phyloP scores from a whole-genome alignment of 2,113 vertebrate species.

The Fregata magnificens region DNA sequence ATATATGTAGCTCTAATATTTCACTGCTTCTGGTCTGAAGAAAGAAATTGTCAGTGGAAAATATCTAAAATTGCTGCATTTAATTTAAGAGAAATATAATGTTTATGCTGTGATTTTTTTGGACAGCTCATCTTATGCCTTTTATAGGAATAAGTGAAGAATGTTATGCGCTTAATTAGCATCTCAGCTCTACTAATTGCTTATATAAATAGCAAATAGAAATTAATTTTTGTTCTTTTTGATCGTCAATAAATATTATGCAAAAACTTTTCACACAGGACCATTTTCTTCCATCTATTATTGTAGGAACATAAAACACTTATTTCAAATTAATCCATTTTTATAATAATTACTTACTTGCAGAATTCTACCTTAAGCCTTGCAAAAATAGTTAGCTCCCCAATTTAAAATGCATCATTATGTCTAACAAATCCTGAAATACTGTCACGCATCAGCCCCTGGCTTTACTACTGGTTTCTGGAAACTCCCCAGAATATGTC shows the following conservation, averaged over 20 bases:
- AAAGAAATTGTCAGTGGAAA: background rate
- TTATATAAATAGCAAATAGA: background rate
- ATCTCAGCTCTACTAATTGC: background rate
- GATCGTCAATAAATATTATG: background rate
- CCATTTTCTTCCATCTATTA: background rate
- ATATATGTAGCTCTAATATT: background rate
- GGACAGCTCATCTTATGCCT: background rate
- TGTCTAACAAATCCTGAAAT: background rate
- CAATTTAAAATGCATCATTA: background rate
- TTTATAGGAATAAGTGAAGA: background rate
- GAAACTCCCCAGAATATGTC: background rate
- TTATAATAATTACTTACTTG: background rate
- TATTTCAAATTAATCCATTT: constrained; percentile 15
- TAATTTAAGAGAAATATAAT: background rate
- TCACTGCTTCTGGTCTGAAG: background rate
- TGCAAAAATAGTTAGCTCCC: background rate
- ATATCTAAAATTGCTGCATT: background rate
- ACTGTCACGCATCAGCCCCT: background rate
- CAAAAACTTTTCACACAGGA: background rate
- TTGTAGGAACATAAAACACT: background rate
- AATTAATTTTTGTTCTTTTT: background rate
- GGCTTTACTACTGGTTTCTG: background rate
- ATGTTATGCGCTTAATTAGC: background rate
- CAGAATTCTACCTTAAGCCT: background rate
- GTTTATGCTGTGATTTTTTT: background rate